Base-by-base conservation (phyloP, 2,888 invertebrate species). In the Zaprionus obscuricornis region DNA sequence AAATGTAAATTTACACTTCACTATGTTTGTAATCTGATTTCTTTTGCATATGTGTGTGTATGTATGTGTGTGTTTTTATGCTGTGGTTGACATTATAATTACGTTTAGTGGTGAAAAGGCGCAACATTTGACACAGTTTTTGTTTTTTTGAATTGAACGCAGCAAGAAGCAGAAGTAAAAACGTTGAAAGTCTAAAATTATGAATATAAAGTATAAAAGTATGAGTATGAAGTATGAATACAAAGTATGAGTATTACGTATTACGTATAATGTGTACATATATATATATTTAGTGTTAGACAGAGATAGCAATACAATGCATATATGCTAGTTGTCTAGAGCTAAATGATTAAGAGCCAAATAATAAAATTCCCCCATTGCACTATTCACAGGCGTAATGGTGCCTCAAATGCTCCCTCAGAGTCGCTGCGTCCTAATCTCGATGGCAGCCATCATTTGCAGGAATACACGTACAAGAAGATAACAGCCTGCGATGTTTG, bases 401-500 rank as follows among this genome's bases (percentile, higher is more conserved):
- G 95, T 69, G 93, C 93, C 46, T 92, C 93, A 69, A 94, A 94
- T 65, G 82, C 88, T 52, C 87, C 89, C 54, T 81, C 89, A 56
- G 90, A 90, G 77, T 78, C 89, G 55, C 77, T 90, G 73, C 88
- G 90, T 64, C 89, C 88, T 71, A 90, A 89, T 43, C 84, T 90
- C 72, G 89, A 89, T 68, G 90, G 90, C 71, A 90, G 89, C 67
- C 97, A 97, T 91, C 94, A 95, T 89, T 95, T 97, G 92, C 96
- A 96, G 91, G 97, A 97, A 91, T 96, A 97, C 91, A 97, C 97
- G 22, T 97, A 97, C 91, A 96, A 97, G 91, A 97, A 97, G 92
- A 97, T 97, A 84, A 97, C 97, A 36, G 97, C 97, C 18, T 97
- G 97, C 91, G 97, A 97, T 90, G 94, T 96, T 74, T 97, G 97